Evolutionary conservation across 2,797 vertebrate species (phyloP).

Genomic region (Thaleichthys pacificus): DNA sequence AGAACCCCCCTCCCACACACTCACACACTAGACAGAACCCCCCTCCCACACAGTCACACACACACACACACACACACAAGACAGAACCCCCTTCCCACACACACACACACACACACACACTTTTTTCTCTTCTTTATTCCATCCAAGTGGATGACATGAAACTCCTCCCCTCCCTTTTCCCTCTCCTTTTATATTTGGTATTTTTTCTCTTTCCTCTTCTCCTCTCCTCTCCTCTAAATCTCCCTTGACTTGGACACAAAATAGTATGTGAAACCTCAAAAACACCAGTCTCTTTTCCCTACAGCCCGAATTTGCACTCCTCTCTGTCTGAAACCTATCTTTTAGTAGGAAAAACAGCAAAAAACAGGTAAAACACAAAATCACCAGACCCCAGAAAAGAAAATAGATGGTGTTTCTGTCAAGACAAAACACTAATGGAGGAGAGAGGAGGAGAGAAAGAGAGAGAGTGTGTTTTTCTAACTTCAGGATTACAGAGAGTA

Average conservation of each 20-base stretch:
- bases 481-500: constrained; percentile 20
- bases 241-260: neutral
- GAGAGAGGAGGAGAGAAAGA: constrained; percentile 27
- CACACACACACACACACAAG: neutral
- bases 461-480: constrained; percentile 54
- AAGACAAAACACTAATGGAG: constrained; percentile 36
- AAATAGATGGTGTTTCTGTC: constrained; percentile 46
- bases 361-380: constrained; percentile 25
- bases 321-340: constrained; percentile 45
- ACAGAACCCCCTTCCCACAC: neutral
- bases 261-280: neutral
- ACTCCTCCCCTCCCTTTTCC: constrained; percentile 39
- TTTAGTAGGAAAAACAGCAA: neutral
- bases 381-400: constrained; percentile 38
- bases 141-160: constrained; percentile 44
- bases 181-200: constrained; percentile 30
- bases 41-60: neutral
- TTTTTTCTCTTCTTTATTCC: constrained; percentile 38
- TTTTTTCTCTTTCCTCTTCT: constrained; percentile 14
- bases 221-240: neutral
- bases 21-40: neutral
- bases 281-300: neutral
- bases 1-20: neutral
- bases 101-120: neutral
- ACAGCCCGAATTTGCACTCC: constrained; percentile 20